Evolutionary conservation across 1,140 invertebrate genomes (phyloP), one percentile per base, ranked within the genome.

Genomic region (Sesamia nonagrioides): DNA sequence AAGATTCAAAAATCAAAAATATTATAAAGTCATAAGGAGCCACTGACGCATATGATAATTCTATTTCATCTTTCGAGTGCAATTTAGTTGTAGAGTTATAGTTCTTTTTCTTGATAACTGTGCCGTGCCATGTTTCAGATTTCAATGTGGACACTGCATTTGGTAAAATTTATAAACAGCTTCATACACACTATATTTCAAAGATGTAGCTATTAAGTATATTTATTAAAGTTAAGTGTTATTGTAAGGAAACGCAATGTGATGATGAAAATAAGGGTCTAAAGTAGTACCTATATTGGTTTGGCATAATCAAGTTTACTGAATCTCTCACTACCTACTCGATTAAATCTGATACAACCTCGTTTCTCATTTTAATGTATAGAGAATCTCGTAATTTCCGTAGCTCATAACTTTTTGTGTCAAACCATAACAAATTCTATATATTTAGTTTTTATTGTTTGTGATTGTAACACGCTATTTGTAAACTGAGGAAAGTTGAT

Each of bases 181-280:
- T 77, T 77, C 74, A 27, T 52, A 77, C 74, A 77, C 61, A 68
- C 61, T 73, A 42, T 77, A 77, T 68, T 77, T 77, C 74, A 78
- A 78, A 69, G 50, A 75, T 56, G 48, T 74, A 74, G 56, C 54
- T 77, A 80, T 81, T 68, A 77, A 81, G 76, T 76, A 79, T 84
- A 81, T 82, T 78, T 82, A 78, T 82, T 75, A 81, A 82, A 72
- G 66, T 82, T 82, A 82, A 82, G 77, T 82, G 61, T 82, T 88
- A 86, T 79, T 86, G 61, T 88, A 89, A 87, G 86, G 85, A 83
- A 87, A 94, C 91, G 85, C 87, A 92, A 90, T 94, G 91, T 93
- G 92, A 93, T 94, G 88, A 89, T 88, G 84, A 88, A 90, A 90
- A 85, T 89, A 88, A 91, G 87, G 89, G 89, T 91, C 89, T 89